Base-by-base conservation (phyloP, 2,888 invertebrate species). In the Zaprionus lineosus region DNA sequence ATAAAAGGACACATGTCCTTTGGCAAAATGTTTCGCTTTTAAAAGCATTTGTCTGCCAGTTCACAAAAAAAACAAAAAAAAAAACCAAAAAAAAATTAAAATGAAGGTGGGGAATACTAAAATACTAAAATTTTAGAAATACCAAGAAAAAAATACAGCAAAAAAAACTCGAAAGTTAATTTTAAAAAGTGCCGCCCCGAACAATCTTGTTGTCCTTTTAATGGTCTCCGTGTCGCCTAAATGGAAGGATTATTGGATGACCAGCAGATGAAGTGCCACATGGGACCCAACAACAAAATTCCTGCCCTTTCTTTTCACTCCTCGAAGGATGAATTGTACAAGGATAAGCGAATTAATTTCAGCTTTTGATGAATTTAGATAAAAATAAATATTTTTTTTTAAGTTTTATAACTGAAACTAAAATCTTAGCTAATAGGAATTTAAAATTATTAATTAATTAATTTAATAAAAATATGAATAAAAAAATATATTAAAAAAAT, bases 1-100 rank as follows among this genome's bases (percentile, higher is more conserved):
- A 60, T 51, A 60, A 78, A 65, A 74, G 83, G 75, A 78, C 85
- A 82, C 79, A 67, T 71, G 79, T 70, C 83, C 79, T 71, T 51
- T 67, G 85, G 83, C 79, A 36, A 71, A 77, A 77, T 66, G 75
- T 57, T 60, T 28, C 53, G 77, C 63, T 74, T 71, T 67, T 78
- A 78, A 78, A 78, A 78, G 85, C 79, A 85, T 84, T 78, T 83
- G 61, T 83, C 82, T 65, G 62, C 36, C 40, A 43, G 31, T 12
- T 19, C 7, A 39, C 41, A 11, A 48, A 51, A 48, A 40, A 31
- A 12, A 48, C 5, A 37, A 9, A 26, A 37, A 41, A 9, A 18
- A 18, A 34, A 5, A 47, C 15, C 24, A 28, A 39, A 43, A 12
- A 31, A 26, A 56, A 46, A 33, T 28, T 8, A n/a, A 21, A 40